These are phyloP conservation scores for Aquila chrysaetos DNA, from an alignment of 2,797 vertebrate species.

Conservation along the genomic window DNA sequence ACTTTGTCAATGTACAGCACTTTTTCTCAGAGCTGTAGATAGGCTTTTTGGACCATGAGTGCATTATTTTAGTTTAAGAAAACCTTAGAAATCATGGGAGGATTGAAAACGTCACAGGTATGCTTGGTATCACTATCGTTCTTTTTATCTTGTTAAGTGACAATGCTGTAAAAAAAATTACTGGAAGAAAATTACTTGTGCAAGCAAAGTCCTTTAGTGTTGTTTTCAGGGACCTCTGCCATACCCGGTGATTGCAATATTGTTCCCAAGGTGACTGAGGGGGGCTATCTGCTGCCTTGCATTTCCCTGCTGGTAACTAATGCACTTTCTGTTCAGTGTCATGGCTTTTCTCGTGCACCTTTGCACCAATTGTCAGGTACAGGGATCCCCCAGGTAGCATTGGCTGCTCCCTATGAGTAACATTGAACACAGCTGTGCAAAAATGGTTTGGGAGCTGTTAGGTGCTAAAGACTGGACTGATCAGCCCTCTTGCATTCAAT, in stretches of 20 bases:
- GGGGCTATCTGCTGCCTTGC: neutral
- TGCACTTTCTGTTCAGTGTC: neutral
- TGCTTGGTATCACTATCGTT: neutral
- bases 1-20: neutral
- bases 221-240: neutral
- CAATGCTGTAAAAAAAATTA: neutral
- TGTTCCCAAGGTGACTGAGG: neutral
- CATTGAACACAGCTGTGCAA: neutral
- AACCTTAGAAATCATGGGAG: neutral
- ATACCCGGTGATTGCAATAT: neutral
- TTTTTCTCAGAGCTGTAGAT: neutral
- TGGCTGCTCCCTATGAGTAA: neutral
- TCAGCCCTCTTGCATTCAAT: neutral
- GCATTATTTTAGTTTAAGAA: neutral
- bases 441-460: neutral
- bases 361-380: neutral
- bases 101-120: neutral
- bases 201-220: neutral
- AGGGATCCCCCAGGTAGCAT: neutral
- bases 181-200: neutral
- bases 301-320: neutral
- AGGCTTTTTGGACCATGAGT: neutral
- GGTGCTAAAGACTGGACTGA: neutral
- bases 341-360: fast-evolving
- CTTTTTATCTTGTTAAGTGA: neutral